Evolutionary conservation across 2,797 vertebrate species (phyloP).

Genomic region (Labroides dimidiatus): DNA sequence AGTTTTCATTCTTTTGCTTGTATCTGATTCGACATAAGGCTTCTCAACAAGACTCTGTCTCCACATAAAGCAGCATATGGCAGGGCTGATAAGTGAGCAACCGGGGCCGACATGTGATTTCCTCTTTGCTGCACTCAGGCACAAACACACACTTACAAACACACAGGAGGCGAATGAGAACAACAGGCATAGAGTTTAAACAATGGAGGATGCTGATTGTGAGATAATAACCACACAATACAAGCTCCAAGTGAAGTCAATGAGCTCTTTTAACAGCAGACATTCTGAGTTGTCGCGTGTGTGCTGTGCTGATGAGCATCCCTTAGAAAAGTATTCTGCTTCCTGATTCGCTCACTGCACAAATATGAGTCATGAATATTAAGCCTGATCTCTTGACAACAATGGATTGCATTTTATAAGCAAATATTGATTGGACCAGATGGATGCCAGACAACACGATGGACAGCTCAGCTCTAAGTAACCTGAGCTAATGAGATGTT

Average conservation of each 20-base stretch:
- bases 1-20: slow-evolving; percentile 9
- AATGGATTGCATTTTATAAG: too few relatives aligned
- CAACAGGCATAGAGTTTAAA: slow-evolving; percentile 6
- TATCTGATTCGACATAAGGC: slow-evolving; percentile 54
- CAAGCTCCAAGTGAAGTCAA: slow-evolving; percentile 2
- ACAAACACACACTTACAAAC: slow-evolving; percentile 10
- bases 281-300: background rate
- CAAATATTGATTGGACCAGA: too few relatives aligned
- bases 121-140: slow-evolving; percentile 19
- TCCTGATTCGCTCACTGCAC: background rate
- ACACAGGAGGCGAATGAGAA: slow-evolving; percentile 2
- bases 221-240: slow-evolving; percentile 10
- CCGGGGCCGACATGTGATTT: slow-evolving; percentile 34
- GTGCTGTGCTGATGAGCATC: background rate
- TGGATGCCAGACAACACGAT: too few relatives aligned
- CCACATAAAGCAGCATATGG: slow-evolving; percentile 69
- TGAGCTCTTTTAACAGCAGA: background rate
- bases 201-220: slow-evolving; percentile 15
- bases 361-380: background rate
- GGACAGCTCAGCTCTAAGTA: too few relatives aligned
- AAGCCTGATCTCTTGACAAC: too few relatives aligned
- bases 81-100: slow-evolving; percentile 54
- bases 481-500: too few relatives aligned
- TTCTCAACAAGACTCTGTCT: slow-evolving; percentile 62
- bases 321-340: background rate